Evolutionary conservation across 2,888 invertebrate species (phyloP).

Genomic region (Salpingus planirostris): DNA sequence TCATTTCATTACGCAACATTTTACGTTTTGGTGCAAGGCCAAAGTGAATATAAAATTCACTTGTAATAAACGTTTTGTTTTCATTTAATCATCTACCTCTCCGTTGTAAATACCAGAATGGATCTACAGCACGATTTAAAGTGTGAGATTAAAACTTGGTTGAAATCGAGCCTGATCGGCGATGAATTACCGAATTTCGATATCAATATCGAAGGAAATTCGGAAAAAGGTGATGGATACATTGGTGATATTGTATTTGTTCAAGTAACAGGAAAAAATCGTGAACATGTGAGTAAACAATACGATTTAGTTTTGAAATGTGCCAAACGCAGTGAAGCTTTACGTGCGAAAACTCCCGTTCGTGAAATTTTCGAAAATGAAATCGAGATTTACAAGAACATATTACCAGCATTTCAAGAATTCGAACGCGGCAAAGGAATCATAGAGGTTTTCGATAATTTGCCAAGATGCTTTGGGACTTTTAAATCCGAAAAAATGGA

Average conservation of each 20-base stretch:
- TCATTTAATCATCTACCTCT: too few species aligned
- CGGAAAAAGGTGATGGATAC: slow-evolving; percentile 7
- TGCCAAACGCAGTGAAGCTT: slow-evolving; percentile 3
- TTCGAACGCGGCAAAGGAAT: slow-evolving; percentile 2
- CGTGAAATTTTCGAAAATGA: slow-evolving; percentile 3
- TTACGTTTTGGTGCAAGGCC: too few species aligned
- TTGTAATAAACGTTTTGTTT: too few species aligned
- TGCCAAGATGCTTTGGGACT: slow-evolving; percentile 4
- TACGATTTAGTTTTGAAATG: slow-evolving; percentile 10
- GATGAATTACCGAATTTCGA: neutral
- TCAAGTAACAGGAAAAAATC: neutral
- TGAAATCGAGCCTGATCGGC: neutral
- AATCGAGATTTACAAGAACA: slow-evolving; percentile 4
- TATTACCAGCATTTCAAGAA: slow-evolving; percentile 4
- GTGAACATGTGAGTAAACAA: neutral
- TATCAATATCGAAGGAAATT: neutral
- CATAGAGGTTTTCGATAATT: slow-evolving; percentile 2
- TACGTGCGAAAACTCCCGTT: slow-evolving; percentile 1
- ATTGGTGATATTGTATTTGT: slow-evolving; percentile 6
- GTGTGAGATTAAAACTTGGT: slow-evolving; percentile 1
- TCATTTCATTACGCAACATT: too few species aligned
- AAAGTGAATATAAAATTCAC: too few species aligned
- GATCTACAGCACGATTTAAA: too few species aligned
- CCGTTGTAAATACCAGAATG: too few species aligned
- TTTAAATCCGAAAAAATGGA: slow-evolving; percentile 10